These are phyloP conservation scores for Rhinoderma darwinii DNA, from an alignment of 2,113 vertebrate genomes.

Conservation along the genomic window DNA sequence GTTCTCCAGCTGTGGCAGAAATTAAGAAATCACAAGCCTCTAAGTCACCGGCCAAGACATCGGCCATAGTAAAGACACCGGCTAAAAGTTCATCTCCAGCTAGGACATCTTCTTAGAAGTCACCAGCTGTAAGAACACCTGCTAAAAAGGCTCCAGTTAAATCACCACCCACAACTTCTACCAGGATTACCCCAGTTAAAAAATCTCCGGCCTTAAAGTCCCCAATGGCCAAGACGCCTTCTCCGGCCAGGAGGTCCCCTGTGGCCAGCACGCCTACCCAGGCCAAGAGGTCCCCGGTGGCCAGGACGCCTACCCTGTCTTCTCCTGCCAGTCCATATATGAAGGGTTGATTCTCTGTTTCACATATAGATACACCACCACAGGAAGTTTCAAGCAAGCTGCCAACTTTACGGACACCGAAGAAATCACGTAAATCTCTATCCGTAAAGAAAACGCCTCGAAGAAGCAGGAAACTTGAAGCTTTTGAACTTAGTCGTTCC, in stretches of 20 bases:
- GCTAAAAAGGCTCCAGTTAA: background rate
- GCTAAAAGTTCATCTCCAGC: background rate
- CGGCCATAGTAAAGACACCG: background rate
- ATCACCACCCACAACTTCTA: no score
- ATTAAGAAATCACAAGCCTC: no score
- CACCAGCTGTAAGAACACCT: background rate
- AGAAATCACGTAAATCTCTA: conserved; percentile 63
- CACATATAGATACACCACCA: conserved; percentile 69
- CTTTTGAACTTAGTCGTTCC: conserved; percentile 66
- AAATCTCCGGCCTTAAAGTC: background rate
- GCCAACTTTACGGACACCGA: conserved; percentile 40
- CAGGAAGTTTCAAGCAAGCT: background rate
- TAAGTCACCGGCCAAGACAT: background rate
- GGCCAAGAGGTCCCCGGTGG: background rate
- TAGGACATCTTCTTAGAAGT: background rate
- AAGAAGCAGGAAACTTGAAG: conserved; percentile 66
- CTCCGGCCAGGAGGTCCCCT: background rate
- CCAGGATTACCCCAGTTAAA: no score
- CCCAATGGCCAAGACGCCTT: background rate
- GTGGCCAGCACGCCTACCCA: background rate
- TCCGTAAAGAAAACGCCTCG: conserved; percentile 63
- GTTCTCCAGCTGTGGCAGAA: no score
- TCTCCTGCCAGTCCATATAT: conserved; percentile 6
- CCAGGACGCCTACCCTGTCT: background rate
- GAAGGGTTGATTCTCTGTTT: conserved; percentile 80